Conservation (phyloP, 2,797 vertebrate species). For the Euphonia xanthogaster region DNA sequence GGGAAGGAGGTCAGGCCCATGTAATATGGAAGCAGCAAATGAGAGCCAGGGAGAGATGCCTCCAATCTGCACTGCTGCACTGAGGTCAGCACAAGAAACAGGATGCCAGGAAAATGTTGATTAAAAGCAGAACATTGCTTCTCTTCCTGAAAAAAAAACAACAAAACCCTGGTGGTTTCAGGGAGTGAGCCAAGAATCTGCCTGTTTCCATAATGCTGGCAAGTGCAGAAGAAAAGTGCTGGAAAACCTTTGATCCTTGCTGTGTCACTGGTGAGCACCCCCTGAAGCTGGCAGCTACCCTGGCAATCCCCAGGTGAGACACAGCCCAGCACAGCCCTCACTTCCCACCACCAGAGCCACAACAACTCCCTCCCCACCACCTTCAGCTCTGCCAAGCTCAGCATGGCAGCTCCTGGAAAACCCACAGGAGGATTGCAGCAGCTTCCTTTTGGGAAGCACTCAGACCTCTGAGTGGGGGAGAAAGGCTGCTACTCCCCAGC, state of each 20-base stretch:
- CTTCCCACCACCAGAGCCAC: fast-evolving
- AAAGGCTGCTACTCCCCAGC: neutral
- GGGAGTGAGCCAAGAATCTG: neutral
- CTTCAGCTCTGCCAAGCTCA: neutral
- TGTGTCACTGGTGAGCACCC: neutral
- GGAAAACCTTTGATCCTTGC: neutral
- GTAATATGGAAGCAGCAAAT: neutral
- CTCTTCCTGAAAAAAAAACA: neutral
- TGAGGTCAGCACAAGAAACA: neutral
- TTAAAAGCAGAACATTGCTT: neutral
- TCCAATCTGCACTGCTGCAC: neutral
- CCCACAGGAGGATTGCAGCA: neutral
- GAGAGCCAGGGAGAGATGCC: neutral
- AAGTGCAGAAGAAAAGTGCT: neutral
- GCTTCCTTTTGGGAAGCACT: neutral
- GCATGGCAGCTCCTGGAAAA: neutral
- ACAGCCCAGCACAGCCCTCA: neutral
- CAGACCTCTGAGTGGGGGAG: neutral
- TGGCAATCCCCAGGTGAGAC: neutral
- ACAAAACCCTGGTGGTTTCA: neutral
- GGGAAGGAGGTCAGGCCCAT: neutral
- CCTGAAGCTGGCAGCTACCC: neutral
- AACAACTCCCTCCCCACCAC: neutral
- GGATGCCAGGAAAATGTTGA: neutral
- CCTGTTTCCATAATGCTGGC: neutral